These are phyloP conservation scores for Pyrocephalus nanus DNA, from an alignment of 2,797 vertebrate genomes.

Conservation along the genomic window DNA sequence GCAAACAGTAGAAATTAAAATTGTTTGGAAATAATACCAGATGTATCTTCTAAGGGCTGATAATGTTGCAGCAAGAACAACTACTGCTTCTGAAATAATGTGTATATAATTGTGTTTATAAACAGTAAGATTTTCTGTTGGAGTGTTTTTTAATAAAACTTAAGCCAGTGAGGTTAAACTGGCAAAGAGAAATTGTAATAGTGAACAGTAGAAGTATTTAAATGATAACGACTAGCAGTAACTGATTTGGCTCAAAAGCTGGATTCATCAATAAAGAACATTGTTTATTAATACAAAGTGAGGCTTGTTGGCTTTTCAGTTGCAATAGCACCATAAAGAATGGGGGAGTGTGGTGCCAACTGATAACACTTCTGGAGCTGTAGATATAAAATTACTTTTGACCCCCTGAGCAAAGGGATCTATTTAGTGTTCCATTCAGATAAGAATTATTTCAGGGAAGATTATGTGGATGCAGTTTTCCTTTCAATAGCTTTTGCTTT, in stretches of 20 bases:
- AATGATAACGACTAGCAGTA: neutral
- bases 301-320: slow-evolving; percentile 15
- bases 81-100: neutral
- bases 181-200: neutral
- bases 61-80: neutral
- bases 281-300: slow-evolving; percentile 36
- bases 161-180: neutral
- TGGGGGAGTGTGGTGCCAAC: neutral
- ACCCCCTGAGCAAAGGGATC: neutral
- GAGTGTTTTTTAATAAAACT: neutral
- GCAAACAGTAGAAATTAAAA: neutral
- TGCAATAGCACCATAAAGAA: neutral
- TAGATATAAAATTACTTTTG: slow-evolving; percentile 9
- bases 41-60: neutral
- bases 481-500: neutral
- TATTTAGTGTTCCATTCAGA: neutral
- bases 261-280: neutral
- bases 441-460: neutral
- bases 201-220: neutral
- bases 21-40: neutral
- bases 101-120: neutral
- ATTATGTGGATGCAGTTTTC: neutral
- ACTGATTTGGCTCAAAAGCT: neutral
- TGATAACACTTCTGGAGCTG: neutral
- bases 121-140: neutral